phyloP scores from a whole-genome alignment of 2,888 invertebrate genomes.

The Ctenicera cuprea region DNA sequence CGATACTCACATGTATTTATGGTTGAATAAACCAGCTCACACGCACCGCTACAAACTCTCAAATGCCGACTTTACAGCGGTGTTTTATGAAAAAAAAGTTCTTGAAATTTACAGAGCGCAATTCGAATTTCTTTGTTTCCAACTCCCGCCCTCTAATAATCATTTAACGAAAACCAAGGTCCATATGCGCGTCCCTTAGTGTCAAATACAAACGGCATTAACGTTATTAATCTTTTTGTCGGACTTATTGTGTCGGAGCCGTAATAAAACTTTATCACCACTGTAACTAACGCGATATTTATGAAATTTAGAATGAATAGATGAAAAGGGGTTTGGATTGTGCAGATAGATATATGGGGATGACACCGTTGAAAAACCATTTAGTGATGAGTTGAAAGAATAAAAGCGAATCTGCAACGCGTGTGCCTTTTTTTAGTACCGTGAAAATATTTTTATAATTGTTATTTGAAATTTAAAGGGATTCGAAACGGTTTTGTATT shows the following conservation, averaged over 20 bases:
- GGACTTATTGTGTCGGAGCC: slow-evolving; percentile 29
- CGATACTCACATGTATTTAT: slow-evolving; percentile 58
- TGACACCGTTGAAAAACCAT: slow-evolving; percentile 44
- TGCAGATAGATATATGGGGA: slow-evolving; percentile 32
- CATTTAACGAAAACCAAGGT: slow-evolving; percentile 20
- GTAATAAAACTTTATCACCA: slow-evolving; percentile 48
- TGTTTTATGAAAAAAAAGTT: slow-evolving; percentile 11
- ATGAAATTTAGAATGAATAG: slow-evolving; percentile 42
- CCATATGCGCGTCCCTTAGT: slow-evolving; percentile 27
- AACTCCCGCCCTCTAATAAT: slow-evolving; percentile 3
- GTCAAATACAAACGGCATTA: slow-evolving; percentile 34
- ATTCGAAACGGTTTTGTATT: slow-evolving; percentile 33
- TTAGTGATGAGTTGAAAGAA: slow-evolving; percentile 38
- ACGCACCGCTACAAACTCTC: slow-evolving; percentile 44
- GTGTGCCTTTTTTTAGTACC: slow-evolving; percentile 35
- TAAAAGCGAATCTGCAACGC: slow-evolving; percentile 26
- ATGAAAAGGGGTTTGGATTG: slow-evolving; percentile 27
- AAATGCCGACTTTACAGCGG: slow-evolving; percentile 24
- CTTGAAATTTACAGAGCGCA: neutral
- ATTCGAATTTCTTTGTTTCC: neutral
- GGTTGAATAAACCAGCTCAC: slow-evolving; percentile 49
- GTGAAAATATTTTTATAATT: slow-evolving; percentile 24
- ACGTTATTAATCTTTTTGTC: slow-evolving; percentile 38
- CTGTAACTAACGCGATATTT: slow-evolving; percentile 50
- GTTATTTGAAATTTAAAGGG: slow-evolving; percentile 25